phyloP scores from a whole-genome alignment of 2,888 invertebrate genomes.

The Temnothorax rugatulus region DNA sequence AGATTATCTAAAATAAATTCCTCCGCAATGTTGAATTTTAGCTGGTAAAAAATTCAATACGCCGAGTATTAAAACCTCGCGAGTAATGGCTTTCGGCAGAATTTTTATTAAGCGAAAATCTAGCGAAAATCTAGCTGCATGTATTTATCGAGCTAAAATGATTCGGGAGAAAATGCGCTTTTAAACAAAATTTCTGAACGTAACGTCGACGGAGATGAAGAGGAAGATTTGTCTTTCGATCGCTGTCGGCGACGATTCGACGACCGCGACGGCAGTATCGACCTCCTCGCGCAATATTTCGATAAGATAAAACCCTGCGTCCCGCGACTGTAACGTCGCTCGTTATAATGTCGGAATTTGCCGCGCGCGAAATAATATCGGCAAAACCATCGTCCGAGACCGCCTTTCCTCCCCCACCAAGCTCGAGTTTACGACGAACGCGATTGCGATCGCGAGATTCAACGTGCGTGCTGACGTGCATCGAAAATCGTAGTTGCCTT shows the following conservation, averaged over 20 bases:
- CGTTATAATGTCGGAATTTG: slow-evolving; percentile 35
- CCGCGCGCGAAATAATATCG: slow-evolving; percentile 19
- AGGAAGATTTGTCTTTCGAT: slow-evolving; percentile 17
- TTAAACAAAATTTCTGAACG: neutral
- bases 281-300: neutral
- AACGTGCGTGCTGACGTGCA: slow-evolving; percentile 5
- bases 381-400: slow-evolving; percentile 18
- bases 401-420: neutral
- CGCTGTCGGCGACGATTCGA: slow-evolving; percentile 25
- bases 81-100: neutral
- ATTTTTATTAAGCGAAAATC: neutral
- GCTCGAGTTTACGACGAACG: neutral
- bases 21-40: neutral
- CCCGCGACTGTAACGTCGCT: slow-evolving; percentile 9
- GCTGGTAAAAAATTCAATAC: neutral
- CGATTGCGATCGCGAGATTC: slow-evolving; percentile 17
- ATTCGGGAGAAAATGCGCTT: neutral
- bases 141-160: neutral
- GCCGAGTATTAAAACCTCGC: neutral
- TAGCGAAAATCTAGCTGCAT: neutral
- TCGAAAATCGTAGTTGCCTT: neutral
- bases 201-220: neutral
- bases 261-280: slow-evolving; percentile 29
- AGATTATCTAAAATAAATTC: neutral
- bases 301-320: slow-evolving; percentile 17